Base-by-base conservation (phyloP, 2,888 invertebrate genomes). In the Opisthograptis luteolata region DNA sequence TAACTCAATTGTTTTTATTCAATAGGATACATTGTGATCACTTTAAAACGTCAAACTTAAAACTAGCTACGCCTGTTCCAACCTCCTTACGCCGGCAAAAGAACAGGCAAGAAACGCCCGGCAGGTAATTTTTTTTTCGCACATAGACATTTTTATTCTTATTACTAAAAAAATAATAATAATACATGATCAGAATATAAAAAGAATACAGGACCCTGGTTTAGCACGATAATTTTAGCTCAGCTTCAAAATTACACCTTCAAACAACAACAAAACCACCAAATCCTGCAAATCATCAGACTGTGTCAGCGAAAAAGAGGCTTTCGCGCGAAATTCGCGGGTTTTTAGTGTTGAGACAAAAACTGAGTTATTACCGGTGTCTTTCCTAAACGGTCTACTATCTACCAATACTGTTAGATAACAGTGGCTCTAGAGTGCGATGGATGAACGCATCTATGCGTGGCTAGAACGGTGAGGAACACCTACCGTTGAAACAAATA, bases 361-460 rank as follows among this genome's bases (percentile, higher is more conserved):
- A 52, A 44, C 41, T 36, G 45, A 30, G 30, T 50, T 39, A 34
- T 32, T 9, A n/a, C n/a, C 34, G 12, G 14, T 5, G 3, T 27
- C 22, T 63, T 62, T 58, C 35, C 36, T 42, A 52, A 62, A 55
- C 46, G 35, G 28, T 25, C 25, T 9, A 10, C 1, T 47, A 27
- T 39, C 42, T 24, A 13, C 22, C 51, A n/a, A 17, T 36, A 30
- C 31, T 15, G 36, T 69, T 68, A 67, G 62, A 51, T 67, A 62
- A 69, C 50, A 10, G 32, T n/a, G n/a, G n/a, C n/a, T n/a, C n/a
- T 5, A 24, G 9, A 25, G 9, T 54, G 56, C 56, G 61, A 66
- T 58, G 58, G 59, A 55, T 57, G 47, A 59, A 55, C 62, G 64
- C 66, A 64, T 62, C 51, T 37, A 31, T 37, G 9, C 15, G 13